Base-by-base conservation (phyloP, 1,140 invertebrate genomes). In the Laupala kohalensis region DNA sequence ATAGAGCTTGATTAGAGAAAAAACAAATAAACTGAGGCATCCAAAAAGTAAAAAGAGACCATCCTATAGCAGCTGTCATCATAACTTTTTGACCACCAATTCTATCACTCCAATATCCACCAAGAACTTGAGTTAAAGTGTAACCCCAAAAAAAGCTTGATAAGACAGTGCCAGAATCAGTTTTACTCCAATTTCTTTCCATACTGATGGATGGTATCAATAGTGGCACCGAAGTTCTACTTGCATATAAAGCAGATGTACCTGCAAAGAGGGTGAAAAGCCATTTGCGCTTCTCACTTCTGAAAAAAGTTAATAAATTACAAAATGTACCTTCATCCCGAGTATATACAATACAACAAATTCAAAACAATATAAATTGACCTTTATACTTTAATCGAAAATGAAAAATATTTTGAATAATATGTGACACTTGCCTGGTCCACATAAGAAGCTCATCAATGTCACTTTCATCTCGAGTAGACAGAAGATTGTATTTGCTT, bases 121-220 rank as follows among this genome's bases (percentile, higher is more conserved):
- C 89, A 67, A 88, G 78, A 81, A 91, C 85, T 79, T 91, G 90
- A 0, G 90, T 91, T 66, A 90, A 77, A 0, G 87, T 89, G 74
- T 92, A 92, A 68, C 90, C 90, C 88, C 90, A 92, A 76, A 92
- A 92, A 76, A 92, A 92, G 28, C 87, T 87, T 5, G 89, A 90
- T 12, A 92, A 76, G 65, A 91, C 86, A 3, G 86, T 86, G 4
- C 90, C 89, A 23, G 88, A 87, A 74, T 90, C 85, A 28, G 87
- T 86, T 81, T 90, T 91, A 75, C 85, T 88, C 89, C 89, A 91
- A 63, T 84, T 83, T 77, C 86, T 84, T 73, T 90, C 87, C 74
- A 87, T 82, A 29, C 87, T 85, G 73, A 90, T 84, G 6, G 86
- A 80, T 15, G 88, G 86, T 65, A 88, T 83, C 73, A 88, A 81